phyloP scores from a whole-genome alignment of 2,797 vertebrate genomes.

The Sebastiscus tertius region DNA sequence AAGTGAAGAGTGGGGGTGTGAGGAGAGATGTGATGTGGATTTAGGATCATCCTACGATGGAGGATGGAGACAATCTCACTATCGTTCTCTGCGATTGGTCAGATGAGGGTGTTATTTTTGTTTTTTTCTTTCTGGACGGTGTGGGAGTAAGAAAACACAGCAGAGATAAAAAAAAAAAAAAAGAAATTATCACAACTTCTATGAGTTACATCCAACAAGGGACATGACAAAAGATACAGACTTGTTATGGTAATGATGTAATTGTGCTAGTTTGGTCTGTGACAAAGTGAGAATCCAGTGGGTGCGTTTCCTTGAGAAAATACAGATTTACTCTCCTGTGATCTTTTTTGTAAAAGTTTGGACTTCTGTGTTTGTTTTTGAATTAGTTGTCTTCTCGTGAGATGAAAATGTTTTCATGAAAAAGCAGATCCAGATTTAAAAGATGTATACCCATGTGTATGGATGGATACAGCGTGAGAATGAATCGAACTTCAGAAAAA shows the following conservation, averaged over 20 bases:
- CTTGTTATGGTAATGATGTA: slow-evolving; percentile 18
- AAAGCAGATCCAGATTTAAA: not conserved
- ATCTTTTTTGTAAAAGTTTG: not conserved
- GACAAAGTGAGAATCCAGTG: slow-evolving; percentile 42
- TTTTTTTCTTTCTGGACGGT: not conserved
- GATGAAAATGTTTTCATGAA: not conserved
- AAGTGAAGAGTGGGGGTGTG: slow-evolving; percentile 63
- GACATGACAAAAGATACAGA: not conserved
- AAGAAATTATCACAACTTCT: slow-evolving; percentile 12
- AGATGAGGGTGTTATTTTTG: slow-evolving; percentile 41
- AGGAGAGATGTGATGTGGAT: slow-evolving; percentile 69
- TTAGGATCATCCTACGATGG: slow-evolving; percentile 69
- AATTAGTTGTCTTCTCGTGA: not conserved
- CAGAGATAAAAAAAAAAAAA: slow-evolving; percentile 5
- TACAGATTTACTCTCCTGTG: not conserved
- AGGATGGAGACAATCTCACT: slow-evolving; percentile 51
- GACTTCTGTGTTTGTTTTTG: not conserved
- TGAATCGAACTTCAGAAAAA: not conserved
- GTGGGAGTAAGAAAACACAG: slow-evolving; percentile 51
- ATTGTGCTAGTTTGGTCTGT: not conserved
- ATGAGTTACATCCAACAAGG: not conserved
- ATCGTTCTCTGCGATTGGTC: slow-evolving; percentile 50
- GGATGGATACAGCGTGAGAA: not conserved
- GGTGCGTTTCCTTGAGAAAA: not conserved
- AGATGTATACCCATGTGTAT: not conserved